Percentiles rank a stretch among this genome's conserved stretches.
These are phyloP conservation scores for Corythoichthys haematopterus DNA, from an alignment of 2,113 vertebrate genomes.

Conservation along the genomic window DNA sequence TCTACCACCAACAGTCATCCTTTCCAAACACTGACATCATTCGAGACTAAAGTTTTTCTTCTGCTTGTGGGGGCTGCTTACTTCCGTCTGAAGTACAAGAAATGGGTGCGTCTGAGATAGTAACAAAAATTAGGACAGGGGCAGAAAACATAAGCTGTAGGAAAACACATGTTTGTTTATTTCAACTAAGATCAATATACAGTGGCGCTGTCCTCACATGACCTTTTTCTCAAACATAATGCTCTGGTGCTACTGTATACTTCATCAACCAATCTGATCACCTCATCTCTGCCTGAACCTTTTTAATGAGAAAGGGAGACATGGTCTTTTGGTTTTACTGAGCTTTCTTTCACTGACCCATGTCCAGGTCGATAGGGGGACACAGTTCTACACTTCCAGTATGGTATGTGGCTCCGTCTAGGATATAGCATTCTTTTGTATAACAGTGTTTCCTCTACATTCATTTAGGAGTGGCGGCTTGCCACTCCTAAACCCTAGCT, in stretches of 20 bases:
- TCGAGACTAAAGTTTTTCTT: slow-evolving; percentile 48
- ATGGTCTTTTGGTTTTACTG: slow-evolving; percentile 56
- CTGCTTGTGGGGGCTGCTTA: slow-evolving; percentile 52
- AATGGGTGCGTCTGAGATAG: slow-evolving; percentile 42
- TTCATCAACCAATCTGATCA: slow-evolving; percentile 39
- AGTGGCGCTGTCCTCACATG: slow-evolving; percentile 41
- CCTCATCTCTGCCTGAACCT: slow-evolving; percentile 43
- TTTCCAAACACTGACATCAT: slow-evolving; percentile 68
- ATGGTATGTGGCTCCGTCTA: too few relatives aligned
- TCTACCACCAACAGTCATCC: slow-evolving; percentile 46
- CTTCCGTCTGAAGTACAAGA: slow-evolving; percentile 41
- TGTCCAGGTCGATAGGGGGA: slow-evolving; percentile 32
- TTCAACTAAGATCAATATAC: slow-evolving; percentile 31
- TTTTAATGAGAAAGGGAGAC: slow-evolving; percentile 41
- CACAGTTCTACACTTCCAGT: slow-evolving; percentile 14
- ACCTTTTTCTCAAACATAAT: slow-evolving; percentile 38
- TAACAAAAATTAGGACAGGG: slow-evolving; percentile 36
- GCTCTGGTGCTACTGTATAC: slow-evolving; percentile 4
- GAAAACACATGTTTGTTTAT: slow-evolving; percentile 28
- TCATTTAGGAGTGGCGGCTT: too few relatives aligned
- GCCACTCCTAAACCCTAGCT: too few relatives aligned
- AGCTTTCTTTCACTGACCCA: slow-evolving; percentile 48
- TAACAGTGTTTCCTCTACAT: too few relatives aligned
- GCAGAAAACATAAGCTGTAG: slow-evolving; percentile 40
- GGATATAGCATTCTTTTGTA: too few relatives aligned